These are phyloP conservation scores for Criorhina ranunculi DNA, from an alignment of 2,888 invertebrate genomes.

Conservation along the genomic window DNA sequence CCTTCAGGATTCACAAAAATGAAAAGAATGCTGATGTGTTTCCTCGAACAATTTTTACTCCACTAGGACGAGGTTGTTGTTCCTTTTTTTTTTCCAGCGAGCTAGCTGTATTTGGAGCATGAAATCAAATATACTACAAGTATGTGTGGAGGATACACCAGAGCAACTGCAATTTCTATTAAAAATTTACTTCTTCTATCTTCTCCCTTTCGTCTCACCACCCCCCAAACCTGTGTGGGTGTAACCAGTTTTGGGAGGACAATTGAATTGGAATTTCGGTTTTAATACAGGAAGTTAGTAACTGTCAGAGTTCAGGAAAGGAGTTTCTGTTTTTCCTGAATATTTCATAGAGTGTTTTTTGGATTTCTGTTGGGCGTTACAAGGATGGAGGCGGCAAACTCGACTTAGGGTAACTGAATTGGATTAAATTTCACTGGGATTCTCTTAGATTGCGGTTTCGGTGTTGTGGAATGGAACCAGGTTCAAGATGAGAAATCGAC, in stretches of 20 bases:
- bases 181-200: slow-evolving; percentile 66
- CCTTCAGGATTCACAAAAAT: slow-evolving; percentile 57
- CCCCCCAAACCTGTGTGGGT: slow-evolving; percentile 29
- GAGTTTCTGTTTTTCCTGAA: slow-evolving; percentile 65
- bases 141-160: slow-evolving; percentile 19
- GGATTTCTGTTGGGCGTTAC: slow-evolving; percentile 28
- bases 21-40: slow-evolving; percentile 71
- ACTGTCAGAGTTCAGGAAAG: slow-evolving; percentile 70
- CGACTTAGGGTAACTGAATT: slow-evolving; percentile 46
- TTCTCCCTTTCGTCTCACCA: slow-evolving; percentile 27
- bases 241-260: slow-evolving; percentile 62
- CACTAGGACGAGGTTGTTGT: slow-evolving; percentile 13
- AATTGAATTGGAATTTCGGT: slow-evolving; percentile 75
- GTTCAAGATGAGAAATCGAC: slow-evolving; percentile 64
- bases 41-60: slow-evolving; percentile 47
- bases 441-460: slow-evolving; percentile 48
- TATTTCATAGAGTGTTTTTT: slow-evolving; percentile 65
- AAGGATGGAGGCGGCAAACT: neutral
- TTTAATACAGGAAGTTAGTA: slow-evolving; percentile 77
- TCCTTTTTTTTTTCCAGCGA: slow-evolving; percentile 19
- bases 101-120: slow-evolving; percentile 66
- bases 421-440: slow-evolving; percentile 64
- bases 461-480: neutral
- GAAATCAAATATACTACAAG: slow-evolving; percentile 68
- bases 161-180: slow-evolving; percentile 69